Percentiles rank a stretch among this genome's conserved stretches.
Conservation (phyloP, 2,797 vertebrate species). For the Onychomys leucogaster region DNA sequence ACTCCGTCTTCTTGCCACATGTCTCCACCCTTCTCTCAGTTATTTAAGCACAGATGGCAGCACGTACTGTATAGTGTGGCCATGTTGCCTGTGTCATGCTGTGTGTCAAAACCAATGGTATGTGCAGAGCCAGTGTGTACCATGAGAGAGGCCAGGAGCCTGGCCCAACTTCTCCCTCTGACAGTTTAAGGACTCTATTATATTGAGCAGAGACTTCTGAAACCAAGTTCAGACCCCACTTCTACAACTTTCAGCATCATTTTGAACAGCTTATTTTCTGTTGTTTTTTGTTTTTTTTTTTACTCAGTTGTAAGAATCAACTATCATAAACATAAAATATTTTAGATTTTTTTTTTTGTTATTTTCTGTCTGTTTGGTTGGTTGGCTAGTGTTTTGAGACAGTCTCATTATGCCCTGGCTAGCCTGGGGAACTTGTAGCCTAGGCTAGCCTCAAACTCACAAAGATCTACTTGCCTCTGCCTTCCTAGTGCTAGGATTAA, state of each 20-base stretch:
- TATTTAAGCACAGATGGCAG: not conserved
- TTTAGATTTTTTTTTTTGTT: conserved; percentile 27
- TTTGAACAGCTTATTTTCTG: not conserved
- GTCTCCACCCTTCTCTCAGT: not conserved
- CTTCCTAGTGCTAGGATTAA: not conserved
- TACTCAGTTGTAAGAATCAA: conserved; percentile 38
- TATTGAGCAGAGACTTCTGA: not conserved
- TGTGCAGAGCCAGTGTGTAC: not conserved
- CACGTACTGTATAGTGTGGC: not conserved
- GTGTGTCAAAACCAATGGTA: not conserved
- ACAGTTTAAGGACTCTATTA: not conserved
- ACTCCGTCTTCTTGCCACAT: not conserved
- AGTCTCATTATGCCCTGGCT: not conserved
- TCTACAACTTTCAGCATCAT: not conserved
- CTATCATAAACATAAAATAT: not conserved
- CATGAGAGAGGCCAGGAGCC: not conserved
- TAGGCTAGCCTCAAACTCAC: not conserved
- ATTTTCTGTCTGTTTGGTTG: not conserved
- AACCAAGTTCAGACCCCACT: not conserved
- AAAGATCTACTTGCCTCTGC: not conserved
- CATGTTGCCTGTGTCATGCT: not conserved
- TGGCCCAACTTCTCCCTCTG: not conserved
- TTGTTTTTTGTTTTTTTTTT: not conserved
- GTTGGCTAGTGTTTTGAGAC: not conserved
- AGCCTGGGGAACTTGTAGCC: not conserved